Evolutionary conservation across 2,113 vertebrate genomes (phyloP), one percentile per base, ranked within the genome.

Genomic region (Dendrocopos noguchii): DNA sequence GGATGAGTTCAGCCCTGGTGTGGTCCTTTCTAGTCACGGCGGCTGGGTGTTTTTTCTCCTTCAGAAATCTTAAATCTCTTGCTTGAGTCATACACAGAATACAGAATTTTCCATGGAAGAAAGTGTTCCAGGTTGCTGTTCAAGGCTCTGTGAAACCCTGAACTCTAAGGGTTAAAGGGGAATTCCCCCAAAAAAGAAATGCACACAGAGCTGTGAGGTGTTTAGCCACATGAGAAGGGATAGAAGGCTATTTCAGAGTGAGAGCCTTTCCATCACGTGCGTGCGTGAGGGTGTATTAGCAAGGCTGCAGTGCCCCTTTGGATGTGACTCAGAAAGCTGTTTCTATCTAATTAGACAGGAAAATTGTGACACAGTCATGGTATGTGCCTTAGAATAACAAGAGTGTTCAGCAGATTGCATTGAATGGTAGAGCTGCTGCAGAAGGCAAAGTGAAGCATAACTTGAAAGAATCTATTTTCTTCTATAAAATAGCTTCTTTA

Each of bases 341-440:
- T 93, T 65, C 81, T 88, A 12, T 75, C 91, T 78, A 95, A 96
- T 95, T 91, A 92, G 77, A 70, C 88, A 83, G 77, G 86, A 71
- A 90, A 92, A 93, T 59, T 92, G 88, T 93, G 70, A 81, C 34
- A 82, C 44, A 42, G 84, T 39, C 91, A 72, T n/a, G 77, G 57
- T 82, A 39, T 8, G 20, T 77, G 71, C 80, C 71, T 77, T 75
- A 20, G 46, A 94, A 88, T 80, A 85, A 88, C 59, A 80, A 76
- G 44, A 19, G 16, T 7, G 15, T 52, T 82, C 70, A 80, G 56
- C 46, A 86, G 66, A 79, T 90, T 34, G 28, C 59, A 44, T 9
- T 60, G 63, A 72, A 47, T 46, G 14, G 56, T 79, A 52, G 12
- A 70, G 60, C 27, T 88, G 42, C 44, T 77, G 33, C 55, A 90